Conservation (phyloP, 2,113 vertebrate genomes). For the Ciconia maguari region DNA sequence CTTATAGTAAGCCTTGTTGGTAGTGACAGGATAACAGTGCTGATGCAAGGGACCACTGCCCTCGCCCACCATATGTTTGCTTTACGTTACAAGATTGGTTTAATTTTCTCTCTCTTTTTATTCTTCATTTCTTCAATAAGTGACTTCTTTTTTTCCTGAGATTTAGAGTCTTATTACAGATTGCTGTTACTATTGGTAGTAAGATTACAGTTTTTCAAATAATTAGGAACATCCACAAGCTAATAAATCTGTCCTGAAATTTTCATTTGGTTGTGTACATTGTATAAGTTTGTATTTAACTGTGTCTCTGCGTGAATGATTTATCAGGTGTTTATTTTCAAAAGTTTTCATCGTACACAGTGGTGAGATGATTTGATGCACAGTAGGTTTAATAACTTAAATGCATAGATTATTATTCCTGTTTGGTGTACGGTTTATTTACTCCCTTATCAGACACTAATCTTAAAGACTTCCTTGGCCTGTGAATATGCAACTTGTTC, state of each 20-base stretch:
- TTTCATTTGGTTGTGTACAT: constrained; percentile 65
- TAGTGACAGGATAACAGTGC: background rate
- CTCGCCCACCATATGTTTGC: background rate
- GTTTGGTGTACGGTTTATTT: constrained; percentile 37
- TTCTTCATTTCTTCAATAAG: constrained; percentile 1
- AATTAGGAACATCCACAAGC: constrained; percentile 71
- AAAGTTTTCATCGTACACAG: constrained; percentile 4
- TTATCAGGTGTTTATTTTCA: constrained; percentile 69
- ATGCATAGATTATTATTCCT: constrained; percentile 34
- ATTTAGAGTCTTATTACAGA: constrained; percentile 36
- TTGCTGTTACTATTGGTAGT: constrained; percentile 40
- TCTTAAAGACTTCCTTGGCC: constrained; percentile 43
- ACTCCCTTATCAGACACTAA: constrained; percentile 57
- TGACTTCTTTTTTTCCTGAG: background rate
- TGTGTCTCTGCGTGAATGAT: constrained; percentile 25
- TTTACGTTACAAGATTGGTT: background rate
- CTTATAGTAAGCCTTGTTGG: constrained; percentile 3
- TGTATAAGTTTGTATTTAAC: constrained; percentile 58
- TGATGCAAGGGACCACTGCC: background rate
- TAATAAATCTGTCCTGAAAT: constrained; percentile 74
- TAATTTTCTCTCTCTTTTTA: constrained; percentile 19
- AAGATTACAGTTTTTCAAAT: constrained; percentile 62
- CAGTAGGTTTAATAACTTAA: constrained; percentile 49
- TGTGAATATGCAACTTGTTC: constrained; percentile 1
- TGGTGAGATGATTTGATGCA: constrained; percentile 67